These are phyloP conservation scores for Orchestes rusci DNA, from an alignment of 2,888 invertebrate genomes.

Conservation along the genomic window DNA sequence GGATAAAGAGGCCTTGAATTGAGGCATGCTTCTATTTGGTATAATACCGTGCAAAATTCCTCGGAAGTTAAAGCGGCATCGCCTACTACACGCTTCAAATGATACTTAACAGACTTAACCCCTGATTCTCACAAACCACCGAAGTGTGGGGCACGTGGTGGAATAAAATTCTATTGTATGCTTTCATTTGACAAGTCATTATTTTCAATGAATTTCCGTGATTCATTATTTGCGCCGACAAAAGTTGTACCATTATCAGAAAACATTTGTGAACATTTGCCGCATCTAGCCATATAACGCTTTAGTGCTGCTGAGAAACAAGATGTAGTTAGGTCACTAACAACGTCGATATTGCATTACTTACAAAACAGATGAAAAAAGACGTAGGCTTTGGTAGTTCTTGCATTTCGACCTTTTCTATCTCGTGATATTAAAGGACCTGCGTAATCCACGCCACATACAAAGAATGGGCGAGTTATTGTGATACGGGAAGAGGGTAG, in stretches of 20 bases:
- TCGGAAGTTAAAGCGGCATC: no score
- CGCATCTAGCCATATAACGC: constrained; percentile 10
- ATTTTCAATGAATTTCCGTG: neutral
- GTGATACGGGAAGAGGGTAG: no score
- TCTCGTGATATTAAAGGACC: constrained; percentile 16
- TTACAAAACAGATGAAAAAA: constrained; percentile 19
- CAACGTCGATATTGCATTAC: constrained; percentile 21
- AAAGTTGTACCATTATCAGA: constrained; percentile 3
- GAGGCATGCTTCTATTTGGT: no score
- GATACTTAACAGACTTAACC: no score
- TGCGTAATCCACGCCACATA: constrained; percentile 19
- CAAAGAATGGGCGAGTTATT: no score
- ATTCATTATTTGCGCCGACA: neutral
- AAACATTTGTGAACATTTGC: no score
- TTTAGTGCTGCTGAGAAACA: constrained; percentile 15
- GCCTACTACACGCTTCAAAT: no score
- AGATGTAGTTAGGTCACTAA: constrained; percentile 12
- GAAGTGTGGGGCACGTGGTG: neutral
- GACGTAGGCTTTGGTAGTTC: constrained; percentile 16
- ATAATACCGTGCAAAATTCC: neutral
- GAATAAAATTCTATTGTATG: no score
- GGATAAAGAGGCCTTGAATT: no score
- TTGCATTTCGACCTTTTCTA: constrained; percentile 10
- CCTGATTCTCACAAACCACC: no score
- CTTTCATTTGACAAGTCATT: no score